These are phyloP conservation scores for Pongo pygmaeus DNA, from an alignment of 2,113 vertebrate species.

Conservation along the genomic window DNA sequence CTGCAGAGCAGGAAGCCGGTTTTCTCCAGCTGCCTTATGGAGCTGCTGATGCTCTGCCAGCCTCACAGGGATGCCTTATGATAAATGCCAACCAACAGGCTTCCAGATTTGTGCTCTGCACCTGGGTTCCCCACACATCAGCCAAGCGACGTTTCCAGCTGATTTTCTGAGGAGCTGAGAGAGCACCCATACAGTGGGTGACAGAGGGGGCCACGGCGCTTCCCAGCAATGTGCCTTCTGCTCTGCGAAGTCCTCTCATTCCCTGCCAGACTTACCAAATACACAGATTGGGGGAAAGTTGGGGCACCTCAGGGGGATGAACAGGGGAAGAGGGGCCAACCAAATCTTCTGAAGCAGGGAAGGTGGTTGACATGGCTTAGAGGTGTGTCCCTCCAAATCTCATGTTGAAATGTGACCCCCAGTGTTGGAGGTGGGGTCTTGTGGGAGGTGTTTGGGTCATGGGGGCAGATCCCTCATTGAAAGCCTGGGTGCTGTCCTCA, in stretches of 20 bases:
- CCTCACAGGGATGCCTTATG: conserved; percentile 79
- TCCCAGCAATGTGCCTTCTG: neutral
- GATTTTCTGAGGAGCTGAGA: neutral
- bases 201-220: neutral
- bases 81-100: neutral
- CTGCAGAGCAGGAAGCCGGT: neutral
- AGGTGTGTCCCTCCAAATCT: too few species aligned
- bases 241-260: neutral
- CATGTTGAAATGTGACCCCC: too few species aligned
- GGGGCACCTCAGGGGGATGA: too few species aligned
- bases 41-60: conserved; percentile 80
- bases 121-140: neutral
- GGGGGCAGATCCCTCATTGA: too few species aligned
- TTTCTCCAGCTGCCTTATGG: neutral
- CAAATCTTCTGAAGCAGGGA: neutral
- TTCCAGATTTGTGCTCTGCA: neutral
- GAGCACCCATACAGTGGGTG: neutral
- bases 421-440: too few species aligned
- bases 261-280: neutral
- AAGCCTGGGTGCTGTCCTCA: too few species aligned
- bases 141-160: neutral
- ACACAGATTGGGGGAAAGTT: neutral
- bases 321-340: neutral
- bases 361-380: too few species aligned
- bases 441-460: too few species aligned